phyloP scores from a whole-genome alignment of 2,888 invertebrate species.

The Ernsta delagoae region DNA sequence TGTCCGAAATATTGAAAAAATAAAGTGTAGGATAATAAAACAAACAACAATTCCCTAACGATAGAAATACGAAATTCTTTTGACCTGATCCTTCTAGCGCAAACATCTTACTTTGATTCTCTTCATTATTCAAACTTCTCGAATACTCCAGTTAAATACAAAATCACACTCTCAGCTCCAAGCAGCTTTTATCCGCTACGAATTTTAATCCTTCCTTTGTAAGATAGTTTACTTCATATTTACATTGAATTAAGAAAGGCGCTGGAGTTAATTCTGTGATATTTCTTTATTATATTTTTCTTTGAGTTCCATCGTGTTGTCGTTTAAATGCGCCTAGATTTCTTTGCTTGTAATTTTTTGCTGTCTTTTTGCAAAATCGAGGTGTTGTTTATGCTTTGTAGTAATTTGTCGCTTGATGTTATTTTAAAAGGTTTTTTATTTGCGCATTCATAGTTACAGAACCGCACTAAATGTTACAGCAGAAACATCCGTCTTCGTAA shows the following conservation, averaged over 20 bases:
- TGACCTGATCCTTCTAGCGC: not conserved
- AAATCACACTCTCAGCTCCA: slow-evolving; percentile 30
- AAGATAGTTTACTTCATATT: slow-evolving; percentile 47
- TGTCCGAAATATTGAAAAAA: too few relatives aligned
- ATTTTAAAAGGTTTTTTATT: too few relatives aligned
- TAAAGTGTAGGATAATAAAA: too few relatives aligned
- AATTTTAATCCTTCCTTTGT: slow-evolving; percentile 58
- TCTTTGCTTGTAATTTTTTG: too few relatives aligned
- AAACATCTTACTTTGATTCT: not conserved
- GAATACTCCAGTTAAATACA: slow-evolving; percentile 27
- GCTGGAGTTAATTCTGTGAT: slow-evolving; percentile 29
- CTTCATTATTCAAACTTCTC: slow-evolving; percentile 3
- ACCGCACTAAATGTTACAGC: too few relatives aligned
- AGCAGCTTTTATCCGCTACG: slow-evolving; percentile 56
- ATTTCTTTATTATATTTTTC: slow-evolving; percentile 20
- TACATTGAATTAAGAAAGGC: slow-evolving; percentile 43
- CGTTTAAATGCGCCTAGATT: slow-evolving; percentile 38
- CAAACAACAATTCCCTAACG: too few relatives aligned
- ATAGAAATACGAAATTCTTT: too few relatives aligned
- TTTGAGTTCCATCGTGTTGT: slow-evolving; percentile 11
- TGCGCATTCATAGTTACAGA: too few relatives aligned
- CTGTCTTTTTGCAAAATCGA: not conserved
- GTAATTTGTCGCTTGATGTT: too few relatives aligned
- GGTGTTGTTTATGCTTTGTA: too few relatives aligned
- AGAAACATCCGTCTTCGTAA: too few relatives aligned